Evolutionary conservation across 1,140 invertebrate genomes (phyloP).

Genomic region (Aphis gossypii): DNA sequence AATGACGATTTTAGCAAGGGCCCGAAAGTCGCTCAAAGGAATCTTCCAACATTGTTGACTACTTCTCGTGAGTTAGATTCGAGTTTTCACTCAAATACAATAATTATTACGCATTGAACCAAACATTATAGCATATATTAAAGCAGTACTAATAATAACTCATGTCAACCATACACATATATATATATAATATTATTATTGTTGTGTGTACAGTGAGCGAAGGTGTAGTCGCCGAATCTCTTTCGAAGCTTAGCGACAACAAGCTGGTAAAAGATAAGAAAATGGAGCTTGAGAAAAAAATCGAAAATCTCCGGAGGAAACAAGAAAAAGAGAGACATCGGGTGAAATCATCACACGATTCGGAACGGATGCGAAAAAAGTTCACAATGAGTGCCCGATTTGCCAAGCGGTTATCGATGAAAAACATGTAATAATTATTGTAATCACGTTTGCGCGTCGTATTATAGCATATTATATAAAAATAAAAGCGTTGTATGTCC

Average conservation of each 20-base stretch:
- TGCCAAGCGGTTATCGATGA: slow-evolving; percentile 80
- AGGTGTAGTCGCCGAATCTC: slow-evolving; percentile 75
- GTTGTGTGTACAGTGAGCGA: slow-evolving; percentile 65
- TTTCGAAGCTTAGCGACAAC: slow-evolving; percentile 81
- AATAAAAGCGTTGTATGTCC: background rate
- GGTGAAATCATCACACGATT: slow-evolving; percentile 65
- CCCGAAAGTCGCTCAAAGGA: slow-evolving; percentile 30
- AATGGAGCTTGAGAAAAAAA: slow-evolving; percentile 84
- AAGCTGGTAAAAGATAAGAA: slow-evolving; percentile 85
- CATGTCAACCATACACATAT: background rate
- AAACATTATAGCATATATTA: background rate
- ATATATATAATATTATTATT: background rate
- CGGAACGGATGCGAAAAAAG: slow-evolving; percentile 71
- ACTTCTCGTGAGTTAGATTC: background rate
- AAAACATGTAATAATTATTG: slow-evolving; percentile 74
- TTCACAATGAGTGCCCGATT: slow-evolving; percentile 78
- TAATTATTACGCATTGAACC: background rate
- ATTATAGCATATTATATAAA: background rate
- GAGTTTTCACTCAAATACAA: background rate
- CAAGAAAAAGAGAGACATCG: slow-evolving; percentile 75
- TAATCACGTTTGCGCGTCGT: background rate
- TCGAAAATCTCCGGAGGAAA: slow-evolving; percentile 83
- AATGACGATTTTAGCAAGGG: slow-evolving; percentile 45
- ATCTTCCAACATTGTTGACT: background rate
- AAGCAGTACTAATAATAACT: background rate